Conservation (phyloP, 1,140 invertebrate genomes). For the Nixonia krombeini region DNA sequence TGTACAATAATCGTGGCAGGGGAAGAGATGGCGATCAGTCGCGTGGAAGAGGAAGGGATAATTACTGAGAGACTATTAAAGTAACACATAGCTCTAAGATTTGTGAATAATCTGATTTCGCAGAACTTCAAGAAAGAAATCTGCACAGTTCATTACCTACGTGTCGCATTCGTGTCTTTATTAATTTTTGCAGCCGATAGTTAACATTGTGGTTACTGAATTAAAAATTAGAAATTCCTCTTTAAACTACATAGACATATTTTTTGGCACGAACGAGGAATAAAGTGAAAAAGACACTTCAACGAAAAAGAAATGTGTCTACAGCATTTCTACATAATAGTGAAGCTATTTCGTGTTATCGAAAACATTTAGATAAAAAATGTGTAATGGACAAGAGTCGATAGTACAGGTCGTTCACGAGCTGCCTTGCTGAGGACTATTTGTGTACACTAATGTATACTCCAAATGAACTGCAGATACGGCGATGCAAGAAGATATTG, state of each 20-base stretch:
- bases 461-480: no score
- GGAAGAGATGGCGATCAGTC: conserved; percentile 59
- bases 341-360: background rate
- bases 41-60: conserved; percentile 58
- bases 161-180: background rate
- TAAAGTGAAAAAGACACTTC: background rate
- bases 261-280: background rate
- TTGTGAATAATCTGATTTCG: no score
- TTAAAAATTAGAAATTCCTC: background rate
- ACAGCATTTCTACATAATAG: background rate
- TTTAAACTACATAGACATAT: background rate
- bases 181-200: conserved; percentile 11
- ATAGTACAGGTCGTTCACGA: conserved; percentile 54
- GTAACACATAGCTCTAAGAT: no score
- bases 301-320: background rate
- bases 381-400: conserved; percentile 6
- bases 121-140: background rate
- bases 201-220: no score
- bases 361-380: no score
- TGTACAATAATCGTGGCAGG: conserved; percentile 59
- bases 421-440: conserved; percentile 56
- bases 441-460: no score
- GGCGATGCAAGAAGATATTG: no score
- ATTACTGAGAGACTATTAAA: conserved; percentile 59
- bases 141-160: background rate